These are phyloP conservation scores for Platycheirus rosarum DNA, from an alignment of 2,888 invertebrate genomes.

Conservation along the genomic window DNA sequence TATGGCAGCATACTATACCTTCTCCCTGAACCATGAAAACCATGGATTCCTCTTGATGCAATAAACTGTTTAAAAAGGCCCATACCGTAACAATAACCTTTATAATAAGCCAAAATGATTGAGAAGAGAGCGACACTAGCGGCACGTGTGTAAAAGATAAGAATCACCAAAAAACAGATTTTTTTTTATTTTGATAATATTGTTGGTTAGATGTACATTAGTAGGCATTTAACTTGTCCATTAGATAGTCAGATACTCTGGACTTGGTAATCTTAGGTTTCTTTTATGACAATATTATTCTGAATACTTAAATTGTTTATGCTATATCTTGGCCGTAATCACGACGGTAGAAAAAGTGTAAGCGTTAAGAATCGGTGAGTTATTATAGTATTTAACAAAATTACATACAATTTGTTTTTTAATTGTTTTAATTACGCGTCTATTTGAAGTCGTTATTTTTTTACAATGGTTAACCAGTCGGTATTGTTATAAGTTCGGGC, in stretches of 20 bases:
- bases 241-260: too few relatives aligned
- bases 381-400: constrained; percentile 64
- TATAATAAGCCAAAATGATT: not conserved
- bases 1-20: too few relatives aligned
- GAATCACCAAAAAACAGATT: constrained; percentile 23
- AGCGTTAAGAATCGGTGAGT: constrained; percentile 56
- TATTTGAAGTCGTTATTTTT: constrained; percentile 57
- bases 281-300: too few relatives aligned
- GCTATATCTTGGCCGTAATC: not conserved
- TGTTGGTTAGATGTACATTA: constrained; percentile 21
- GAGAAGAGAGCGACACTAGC: constrained; percentile 13
- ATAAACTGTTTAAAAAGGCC: too few relatives aligned
- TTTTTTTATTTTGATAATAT: constrained; percentile 1
- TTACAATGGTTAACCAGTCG: too few relatives aligned
- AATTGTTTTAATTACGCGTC: constrained; percentile 68
- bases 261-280: not conserved
- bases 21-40: too few relatives aligned
- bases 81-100: not conserved
- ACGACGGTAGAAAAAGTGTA: constrained; percentile 1
- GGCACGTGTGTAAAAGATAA: constrained; percentile 21
- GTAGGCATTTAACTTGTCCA: constrained; percentile 50
- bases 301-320: constrained; percentile 43
- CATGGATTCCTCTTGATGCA: too few relatives aligned
- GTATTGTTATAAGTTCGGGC: too few relatives aligned
- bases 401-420: constrained; percentile 50